Evolutionary conservation across 2,888 invertebrate species (phyloP), one percentile per base, ranked within the genome.

Genomic region (Ectemnius lituratus): DNA sequence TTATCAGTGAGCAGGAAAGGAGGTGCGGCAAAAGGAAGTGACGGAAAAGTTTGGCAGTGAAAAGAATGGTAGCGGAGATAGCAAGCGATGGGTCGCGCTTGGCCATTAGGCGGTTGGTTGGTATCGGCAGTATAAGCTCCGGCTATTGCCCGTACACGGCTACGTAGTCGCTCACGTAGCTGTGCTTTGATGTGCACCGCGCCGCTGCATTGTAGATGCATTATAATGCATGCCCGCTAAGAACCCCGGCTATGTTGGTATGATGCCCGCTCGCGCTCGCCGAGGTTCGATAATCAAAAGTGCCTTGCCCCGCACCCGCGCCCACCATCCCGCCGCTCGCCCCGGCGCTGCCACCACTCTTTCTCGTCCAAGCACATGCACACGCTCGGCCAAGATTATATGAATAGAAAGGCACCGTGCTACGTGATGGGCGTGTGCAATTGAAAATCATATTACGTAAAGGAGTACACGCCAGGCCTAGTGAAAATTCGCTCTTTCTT

Each of bases 121-220:
- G 71, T 80, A 82, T 82, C 78, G 82, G 72, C 73, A 67, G 70
- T 79, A 46, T 20, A 28, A 66, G 70, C 69, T 61, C 66, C 64
- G 63, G 80, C 67, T 82, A 82, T 80, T 77, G 82, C 67, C 67
- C 74, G 74, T 72, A 78, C 79, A 67, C 73, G 75, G 79, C 70
- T 73, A 67, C 81, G 82, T 76, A 65, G 82, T 84, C 80, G 79
- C 83, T 83, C 83, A 84, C 84, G 89, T 89, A 87, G 80, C 75
- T 37, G 57, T 62, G 81, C 88, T 89, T 89, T 89, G 89, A 89
- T 88, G 87, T 87, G 75, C 79, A 87, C 89, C 89, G 89, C 88
- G 74, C 76, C 80, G 79, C 75, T 85, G 87, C 86, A 89, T 88
- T 84, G 88, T 85, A 78, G 87, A 86, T 88, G 87, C 88, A 89